These are phyloP conservation scores for Clepsis dumicolana DNA, from an alignment of 2,888 invertebrate genomes.

Conservation along the genomic window DNA sequence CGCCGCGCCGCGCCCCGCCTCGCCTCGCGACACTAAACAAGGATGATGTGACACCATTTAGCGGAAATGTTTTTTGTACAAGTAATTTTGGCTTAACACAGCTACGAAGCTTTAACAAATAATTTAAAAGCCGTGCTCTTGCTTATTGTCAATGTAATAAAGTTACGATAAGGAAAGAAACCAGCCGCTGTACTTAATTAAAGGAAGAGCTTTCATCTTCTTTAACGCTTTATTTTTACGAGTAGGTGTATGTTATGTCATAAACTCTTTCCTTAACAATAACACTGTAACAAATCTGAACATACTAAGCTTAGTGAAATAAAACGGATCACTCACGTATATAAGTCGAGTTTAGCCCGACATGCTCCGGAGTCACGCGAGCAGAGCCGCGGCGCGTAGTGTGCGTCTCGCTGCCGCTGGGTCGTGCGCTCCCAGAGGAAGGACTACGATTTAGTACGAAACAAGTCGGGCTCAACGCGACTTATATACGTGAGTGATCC, in stretches of 20 bases:
- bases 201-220: slow-evolving; percentile 69
- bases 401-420: too few relatives aligned
- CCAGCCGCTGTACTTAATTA: slow-evolving; percentile 78
- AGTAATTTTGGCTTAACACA: slow-evolving; percentile 55
- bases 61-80: slow-evolving; percentile 50
- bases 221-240: slow-evolving; percentile 65
- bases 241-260: too few relatives aligned
- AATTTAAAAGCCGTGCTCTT: slow-evolving; percentile 75
- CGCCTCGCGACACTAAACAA: slow-evolving; percentile 60
- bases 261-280: neutral
- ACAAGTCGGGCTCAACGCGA: too few relatives aligned
- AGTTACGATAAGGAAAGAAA: slow-evolving; percentile 78
- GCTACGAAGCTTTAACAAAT: slow-evolving; percentile 58
- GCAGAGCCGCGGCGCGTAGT: too few relatives aligned
- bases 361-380: too few relatives aligned
- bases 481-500: too few relatives aligned
- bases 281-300: neutral
- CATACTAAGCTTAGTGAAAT: too few relatives aligned
- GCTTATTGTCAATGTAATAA: slow-evolving; percentile 80
- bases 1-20: slow-evolving; percentile 48
- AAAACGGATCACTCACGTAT: too few relatives aligned
- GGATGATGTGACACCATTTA: slow-evolving; percentile 71
- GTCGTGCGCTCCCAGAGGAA: too few relatives aligned
- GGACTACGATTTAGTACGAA: too few relatives aligned
- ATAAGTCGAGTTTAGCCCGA: too few relatives aligned